Evolutionary conservation across 2,888 invertebrate genomes (phyloP), one percentile per base, ranked within the genome.

Genomic region (Torymus aiolomorphi): DNA sequence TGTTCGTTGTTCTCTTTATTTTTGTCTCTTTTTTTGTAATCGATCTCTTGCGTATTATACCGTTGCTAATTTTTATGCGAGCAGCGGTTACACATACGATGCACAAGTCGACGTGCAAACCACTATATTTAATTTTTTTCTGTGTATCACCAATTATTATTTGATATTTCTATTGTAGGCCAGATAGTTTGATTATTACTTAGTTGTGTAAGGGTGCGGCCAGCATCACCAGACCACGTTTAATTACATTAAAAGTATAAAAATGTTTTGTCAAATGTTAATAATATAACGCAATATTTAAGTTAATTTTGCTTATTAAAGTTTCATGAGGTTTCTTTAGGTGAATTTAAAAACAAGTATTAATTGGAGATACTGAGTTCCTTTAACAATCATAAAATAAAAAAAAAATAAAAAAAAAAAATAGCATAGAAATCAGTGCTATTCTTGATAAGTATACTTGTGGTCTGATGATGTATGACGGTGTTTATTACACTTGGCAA

Each of bases 111-210:
- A 82, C 80, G 75, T 82, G 80, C 80, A 75, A 77, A 74, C 61
- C 74, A 77, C 75, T 80, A 72, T 78, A 42, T 85, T 87, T 88
- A 86, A 86, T 85, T 87, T 88, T 85, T 84, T 84, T 86, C 83
- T 82, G 84, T 86, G 85, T 87, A 87, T 86, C 84, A 84, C 82
- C 83, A 83, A 84, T 83, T 83, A 86, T 88, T 86, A 88, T 88
- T 90, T 89, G 85, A 88, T 88, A 89, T 87, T 87, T 87, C 85
- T 88, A 87, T 88, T 86, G 84, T 88, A 89, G 87, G 83, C 85
- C 87, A 88, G 84, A 85, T 88, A 88, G 87, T 84, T 85, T 85
- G 86, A 88, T 86, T 86, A 88, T 88, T 86, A 85, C 85, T 87
- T 88, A 88, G 87, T 85, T 83, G 83, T 84, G 81, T 88, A 87